Evolutionary conservation across 1,140 invertebrate genomes (phyloP), one percentile per base, ranked within the genome.

Genomic region (Zaprionus tsacasi): DNA sequence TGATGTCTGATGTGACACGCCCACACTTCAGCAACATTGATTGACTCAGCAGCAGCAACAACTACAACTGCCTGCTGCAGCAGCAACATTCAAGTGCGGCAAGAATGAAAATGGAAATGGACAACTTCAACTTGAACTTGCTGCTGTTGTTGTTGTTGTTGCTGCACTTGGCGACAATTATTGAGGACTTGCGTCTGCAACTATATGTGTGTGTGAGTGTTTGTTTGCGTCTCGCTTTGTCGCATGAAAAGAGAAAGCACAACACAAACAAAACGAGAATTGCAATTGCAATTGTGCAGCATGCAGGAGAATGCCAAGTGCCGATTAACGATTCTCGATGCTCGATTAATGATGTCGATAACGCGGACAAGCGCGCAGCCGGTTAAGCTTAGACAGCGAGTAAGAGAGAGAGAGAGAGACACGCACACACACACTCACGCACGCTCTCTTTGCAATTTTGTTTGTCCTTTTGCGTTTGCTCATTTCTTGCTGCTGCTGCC

Each of bases 1-100:
- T 55, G 71, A 64, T 75, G 59, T 70, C 43, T 70, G 71, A 17
- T 48, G 67, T 48, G 67, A 8, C 72, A 64, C 72, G 72, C 72
- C 72, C 67, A 75, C 72, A 75, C 66, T 74, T 76, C 67, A 76
- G 68, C 64, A 59, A 65, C 79, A 72, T 66, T 72, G 40, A 76
- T 66, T 72, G 40, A 76, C 69, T 72, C 76, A 79, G 13, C 13
- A 27, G 33, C 60, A 55, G 17, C n/a, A 70, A 11, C 61, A 68
- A 45, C 21, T 21, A 13, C 33, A 65, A 54, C 30, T 17, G 8
- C 15, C 58, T 43, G 27, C 21, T 33, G 10, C 40, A 1, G n/a
- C 40, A 43, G 40, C 40, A 7, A 15, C 40, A 45, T 70, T 75
- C 12, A 57, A 68, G 63, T 64, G 58, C 43, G n/a, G 69, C 70